These are phyloP conservation scores for Percopsis omiscomaycus DNA, from an alignment of 2,797 vertebrate species.

Conservation along the genomic window DNA sequence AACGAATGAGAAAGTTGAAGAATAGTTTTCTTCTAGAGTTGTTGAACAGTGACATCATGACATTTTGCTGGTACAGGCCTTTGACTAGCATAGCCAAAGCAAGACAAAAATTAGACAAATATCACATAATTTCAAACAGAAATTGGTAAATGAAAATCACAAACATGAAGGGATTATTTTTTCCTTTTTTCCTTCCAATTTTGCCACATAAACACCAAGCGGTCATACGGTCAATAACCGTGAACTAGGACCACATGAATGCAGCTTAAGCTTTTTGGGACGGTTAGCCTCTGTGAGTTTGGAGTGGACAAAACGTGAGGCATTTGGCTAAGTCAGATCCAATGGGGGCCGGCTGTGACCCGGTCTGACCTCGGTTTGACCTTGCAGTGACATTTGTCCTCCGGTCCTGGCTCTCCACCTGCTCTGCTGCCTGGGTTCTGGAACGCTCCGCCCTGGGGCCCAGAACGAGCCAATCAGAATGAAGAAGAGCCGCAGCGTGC, in stretches of 20 bases:
- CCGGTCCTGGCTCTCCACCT: constrained; percentile 81
- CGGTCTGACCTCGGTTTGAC: constrained; percentile 74
- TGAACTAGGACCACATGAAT: constrained; percentile 39
- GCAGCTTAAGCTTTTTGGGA: constrained; percentile 27
- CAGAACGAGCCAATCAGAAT: constrained; percentile 80
- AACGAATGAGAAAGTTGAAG: constrained; percentile 16
- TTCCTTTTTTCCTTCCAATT: constrained; percentile 3
- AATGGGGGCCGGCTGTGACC: constrained; percentile 73
- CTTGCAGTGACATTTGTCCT: constrained; percentile 74
- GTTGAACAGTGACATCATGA: constrained; percentile 33
- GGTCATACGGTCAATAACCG: constrained; percentile 11
- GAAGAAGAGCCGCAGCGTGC: constrained; percentile 80
- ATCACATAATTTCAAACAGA: constrained; percentile 5
- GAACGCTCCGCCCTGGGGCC: constrained; percentile 77
- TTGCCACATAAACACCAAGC: constrained; percentile 11
- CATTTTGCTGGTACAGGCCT: constrained; percentile 24
- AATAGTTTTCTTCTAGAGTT: constrained; percentile 18
- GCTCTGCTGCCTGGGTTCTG: constrained; percentile 81
- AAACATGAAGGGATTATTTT: constrained; percentile 41
- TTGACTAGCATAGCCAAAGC: constrained; percentile 35
- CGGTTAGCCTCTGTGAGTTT: constrained; percentile 23
- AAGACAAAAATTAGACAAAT: constrained; percentile 29
- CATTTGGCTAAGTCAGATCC: constrained; percentile 55
- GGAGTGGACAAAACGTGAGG: constrained; percentile 27
- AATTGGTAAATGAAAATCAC: constrained; percentile 9